These are phyloP conservation scores for Stigmatopora nigra DNA, from an alignment of 2,113 vertebrate species.

Conservation along the genomic window DNA sequence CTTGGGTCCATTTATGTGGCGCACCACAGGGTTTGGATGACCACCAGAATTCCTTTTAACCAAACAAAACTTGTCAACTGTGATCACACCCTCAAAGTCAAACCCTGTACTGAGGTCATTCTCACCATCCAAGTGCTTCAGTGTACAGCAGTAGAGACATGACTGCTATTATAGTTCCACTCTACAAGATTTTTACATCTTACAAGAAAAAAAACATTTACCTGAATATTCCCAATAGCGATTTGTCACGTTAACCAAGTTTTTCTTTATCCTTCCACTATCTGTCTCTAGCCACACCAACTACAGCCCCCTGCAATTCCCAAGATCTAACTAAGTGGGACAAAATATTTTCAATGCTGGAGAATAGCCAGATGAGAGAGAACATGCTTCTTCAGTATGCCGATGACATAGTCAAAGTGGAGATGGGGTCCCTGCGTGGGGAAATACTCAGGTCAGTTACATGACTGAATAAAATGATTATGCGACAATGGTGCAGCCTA, in stretches of 20 bases:
- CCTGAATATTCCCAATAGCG: neutral
- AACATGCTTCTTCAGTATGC: constrained; percentile 85
- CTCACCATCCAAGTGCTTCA: neutral
- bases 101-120: neutral
- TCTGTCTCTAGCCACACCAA: constrained; percentile 42
- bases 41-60: neutral
- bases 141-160: neutral
- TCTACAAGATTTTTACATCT: neutral
- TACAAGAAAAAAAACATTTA: neutral
- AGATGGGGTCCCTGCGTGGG: constrained; percentile 72
- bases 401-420: constrained; percentile 75
- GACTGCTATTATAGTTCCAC: neutral
- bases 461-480: neutral
- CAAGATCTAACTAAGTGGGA: constrained; percentile 84
- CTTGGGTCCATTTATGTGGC: neutral
- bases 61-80: constrained; percentile 1
- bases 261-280: neutral
- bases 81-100: neutral
- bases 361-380: constrained; percentile 95
- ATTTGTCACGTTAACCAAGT: neutral
- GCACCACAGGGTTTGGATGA: neutral
- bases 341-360: constrained; percentile 93
- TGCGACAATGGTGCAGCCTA: neutral
- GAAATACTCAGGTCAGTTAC: constrained; percentile 73
- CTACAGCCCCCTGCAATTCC: constrained; percentile 65